Conservation (phyloP, 2,888 invertebrate species). For the Tipula lateralis region DNA sequence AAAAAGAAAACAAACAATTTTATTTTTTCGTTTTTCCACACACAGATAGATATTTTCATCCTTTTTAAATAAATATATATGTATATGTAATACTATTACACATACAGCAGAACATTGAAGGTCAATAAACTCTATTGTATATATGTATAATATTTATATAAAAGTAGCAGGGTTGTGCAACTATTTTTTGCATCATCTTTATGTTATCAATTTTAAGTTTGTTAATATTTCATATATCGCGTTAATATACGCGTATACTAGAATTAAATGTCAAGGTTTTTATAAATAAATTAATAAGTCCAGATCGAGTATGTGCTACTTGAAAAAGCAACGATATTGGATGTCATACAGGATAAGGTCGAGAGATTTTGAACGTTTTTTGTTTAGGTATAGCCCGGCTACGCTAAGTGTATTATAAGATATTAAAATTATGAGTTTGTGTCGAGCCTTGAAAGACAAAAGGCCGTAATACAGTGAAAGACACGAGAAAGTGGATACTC, state of each 20-base stretch:
- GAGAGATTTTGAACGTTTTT: too few relatives aligned
- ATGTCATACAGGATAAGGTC: too few relatives aligned
- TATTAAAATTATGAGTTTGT: too few relatives aligned
- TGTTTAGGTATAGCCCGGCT: too few relatives aligned
- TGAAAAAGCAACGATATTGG: too few relatives aligned
- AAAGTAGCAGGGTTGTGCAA: neutral
- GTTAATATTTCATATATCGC: too few relatives aligned
- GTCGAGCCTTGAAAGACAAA: too few relatives aligned
- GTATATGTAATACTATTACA: neutral
- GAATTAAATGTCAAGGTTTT: neutral
- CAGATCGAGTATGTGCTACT: too few relatives aligned
- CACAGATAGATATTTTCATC: neutral
- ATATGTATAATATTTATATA: neutral
- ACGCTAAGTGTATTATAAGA: too few relatives aligned
- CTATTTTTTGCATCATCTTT: neutral
- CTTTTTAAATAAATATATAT: neutral
- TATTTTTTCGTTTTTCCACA: neutral
- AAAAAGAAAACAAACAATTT: neutral
- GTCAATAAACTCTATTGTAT: neutral
- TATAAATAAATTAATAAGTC: neutral
- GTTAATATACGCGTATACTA: neutral
- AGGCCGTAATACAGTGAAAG: too few relatives aligned
- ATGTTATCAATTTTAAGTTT: neutral
- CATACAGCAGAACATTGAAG: neutral
- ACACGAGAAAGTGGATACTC: too few relatives aligned